Evolutionary conservation across 2,113 vertebrate species (phyloP), one percentile per base, ranked within the genome.

Genomic region (Girardinichthys multiradiatus): DNA sequence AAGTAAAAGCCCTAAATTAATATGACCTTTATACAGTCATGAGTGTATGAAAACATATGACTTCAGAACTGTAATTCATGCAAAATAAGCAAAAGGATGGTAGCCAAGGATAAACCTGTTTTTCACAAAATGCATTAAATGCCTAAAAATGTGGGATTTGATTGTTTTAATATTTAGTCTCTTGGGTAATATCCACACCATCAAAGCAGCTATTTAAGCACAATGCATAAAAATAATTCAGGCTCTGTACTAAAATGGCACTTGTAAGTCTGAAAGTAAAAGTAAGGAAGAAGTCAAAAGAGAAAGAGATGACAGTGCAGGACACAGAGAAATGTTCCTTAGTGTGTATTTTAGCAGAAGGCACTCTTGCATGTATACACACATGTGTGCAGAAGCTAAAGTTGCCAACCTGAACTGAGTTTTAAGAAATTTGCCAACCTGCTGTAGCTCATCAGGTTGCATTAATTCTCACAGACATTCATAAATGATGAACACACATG

Each of bases 401-500:
- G 57, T 69, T 67, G 10, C 42, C 28, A 57, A 45, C 29, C 19
- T 64, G 67, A 61, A 31, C 33, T 61, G 54, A 66, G 45, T 48
- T 76, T 70, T 0, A 8, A 69, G 26, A 58, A 45, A 51, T 70
- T 71, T 30, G 60, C 28, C 24, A 70, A 74, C 70, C 24, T 89
- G 83, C 72, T 74, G n/a, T 1, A 51, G 26, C 85, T 64, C 12
- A 72, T 72, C 54, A 19, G 12, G 2, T 64, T 39, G 7, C 39
- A 51, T 35, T 39, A 24, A 70, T 70, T 64, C 24, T 70, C 63
- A n/a, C 70, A 61, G 74, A 58, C 37, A n/a, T 74, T n/a, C 6
- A 31, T 19, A 67, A 70, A 29, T 29, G 0, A 24, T 31, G 77
- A 63, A 75, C 61, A 37, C 24, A 62, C 33, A 19, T n/a, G 15